Base-by-base conservation (phyloP, 1,140 invertebrate genomes). In the Hyles euphorbiae region DNA sequence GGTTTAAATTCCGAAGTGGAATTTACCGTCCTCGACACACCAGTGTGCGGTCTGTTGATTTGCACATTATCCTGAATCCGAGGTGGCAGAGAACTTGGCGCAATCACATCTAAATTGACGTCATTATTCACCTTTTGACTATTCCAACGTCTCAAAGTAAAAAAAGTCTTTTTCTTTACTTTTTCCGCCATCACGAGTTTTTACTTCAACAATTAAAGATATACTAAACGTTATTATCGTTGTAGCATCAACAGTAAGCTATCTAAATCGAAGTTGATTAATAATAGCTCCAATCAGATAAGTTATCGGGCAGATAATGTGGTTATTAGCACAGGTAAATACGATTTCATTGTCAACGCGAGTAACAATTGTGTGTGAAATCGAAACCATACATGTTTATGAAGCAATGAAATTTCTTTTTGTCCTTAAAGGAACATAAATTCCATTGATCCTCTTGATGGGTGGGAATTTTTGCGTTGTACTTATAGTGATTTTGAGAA, bases 111-210 rank as follows among this genome's bases (percentile, higher is more conserved):
- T 22, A 48, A 32, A 12, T 45, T 53, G 7, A 49, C 44, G 4
- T 70, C 63, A 34, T 72, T 67, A 49, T 47, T 61, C 12, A 61
- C 53, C 10, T 72, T 78, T 46, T 78, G 71, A 57, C 79, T 79
- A 32, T 79, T 78, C 74, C 74, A 81, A 36, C 80, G 62, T 52
- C 80, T 88, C 22, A 84, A 58, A 36, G 61, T 77, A 61, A 87
- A 84, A 53, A 88, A 80, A 6, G 70, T 68, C 22, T 77, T 84
- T 45, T 83, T 87, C 56, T 80, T 88, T 8, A 77, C 55, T 61
- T 82, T 88, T 22, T 88, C 81, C 44, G 77, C 70, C 85, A 88
- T 87, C 62, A 65, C 57, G 55, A 64, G 60, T 65, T 53, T 6
- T 54, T 58, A 56, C 50, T 53, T 58, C 45, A 45, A 66, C 58